Conservation (phyloP, 2,888 invertebrate genomes). For the Baccha elongata region DNA sequence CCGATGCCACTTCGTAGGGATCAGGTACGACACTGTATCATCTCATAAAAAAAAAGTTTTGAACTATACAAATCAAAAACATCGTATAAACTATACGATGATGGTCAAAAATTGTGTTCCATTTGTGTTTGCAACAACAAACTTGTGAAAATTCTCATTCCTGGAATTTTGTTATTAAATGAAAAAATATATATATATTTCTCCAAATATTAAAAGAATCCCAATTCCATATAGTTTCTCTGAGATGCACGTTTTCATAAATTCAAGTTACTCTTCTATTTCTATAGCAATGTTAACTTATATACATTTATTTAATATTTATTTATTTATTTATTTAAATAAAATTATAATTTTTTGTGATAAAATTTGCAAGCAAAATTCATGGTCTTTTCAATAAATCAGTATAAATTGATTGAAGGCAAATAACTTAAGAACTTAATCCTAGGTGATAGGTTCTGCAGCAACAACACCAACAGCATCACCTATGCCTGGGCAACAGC, state of each 20-base stretch:
- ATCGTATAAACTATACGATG: not conserved
- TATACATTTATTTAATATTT: conserved; percentile 17
- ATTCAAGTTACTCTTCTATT: conserved; percentile 38
- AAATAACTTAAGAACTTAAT: conserved; percentile 74
- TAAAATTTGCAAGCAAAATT: conserved; percentile 10
- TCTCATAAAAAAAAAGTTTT: conserved; percentile 77
- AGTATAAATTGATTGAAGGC: conserved; percentile 53
- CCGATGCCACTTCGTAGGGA: conserved; percentile 82
- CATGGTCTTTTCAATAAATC: conserved; percentile 57
- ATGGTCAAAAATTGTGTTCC: conserved; percentile 32
- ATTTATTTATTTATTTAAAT: conserved; percentile 19
- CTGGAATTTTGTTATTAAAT: conserved; percentile 30
- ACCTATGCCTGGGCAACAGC: conserved; percentile 74
- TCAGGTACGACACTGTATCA: conserved; percentile 83
- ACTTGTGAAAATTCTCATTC: conserved; percentile 43
- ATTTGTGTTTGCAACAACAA: conserved; percentile 43
- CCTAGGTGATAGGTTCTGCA: conserved; percentile 75
- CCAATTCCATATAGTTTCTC: conserved; percentile 45
- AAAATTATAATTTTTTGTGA: conserved; percentile 19
- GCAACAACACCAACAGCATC: conserved; percentile 75
- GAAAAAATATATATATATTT: conserved; percentile 17
- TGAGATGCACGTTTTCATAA: conserved; percentile 58
- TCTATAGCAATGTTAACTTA: conserved; percentile 62
- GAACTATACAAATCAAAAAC: conserved; percentile 60
- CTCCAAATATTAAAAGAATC: conserved; percentile 2